Conservation (phyloP, 2,888 invertebrate species). For the Deroplatys truncata region DNA sequence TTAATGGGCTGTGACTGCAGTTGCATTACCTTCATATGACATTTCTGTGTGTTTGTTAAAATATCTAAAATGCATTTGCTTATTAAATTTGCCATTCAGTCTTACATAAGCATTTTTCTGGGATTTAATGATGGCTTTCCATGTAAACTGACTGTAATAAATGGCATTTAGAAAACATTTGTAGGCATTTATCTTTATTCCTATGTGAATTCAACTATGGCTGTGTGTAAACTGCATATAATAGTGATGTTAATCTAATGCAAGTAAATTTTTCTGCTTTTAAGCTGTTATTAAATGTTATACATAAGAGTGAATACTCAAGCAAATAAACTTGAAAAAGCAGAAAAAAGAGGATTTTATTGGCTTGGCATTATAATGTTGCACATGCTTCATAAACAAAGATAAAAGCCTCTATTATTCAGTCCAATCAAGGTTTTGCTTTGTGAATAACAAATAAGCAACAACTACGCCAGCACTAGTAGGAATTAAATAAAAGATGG, state of each 20-base stretch:
- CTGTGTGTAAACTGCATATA: neutral
- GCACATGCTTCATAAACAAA: neutral
- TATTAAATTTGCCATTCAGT: neutral
- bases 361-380: neutral
- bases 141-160: neutral
- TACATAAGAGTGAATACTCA: neutral
- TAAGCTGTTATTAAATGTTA: neutral
- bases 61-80: neutral
- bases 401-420: neutral
- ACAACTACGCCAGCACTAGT: neutral
- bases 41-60: neutral
- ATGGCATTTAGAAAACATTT: neutral
- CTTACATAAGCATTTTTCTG: neutral
- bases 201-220: neutral
- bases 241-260: neutral
- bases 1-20: neutral
- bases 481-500: neutral
- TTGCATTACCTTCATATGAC: neutral
- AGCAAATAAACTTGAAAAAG: neutral
- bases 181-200: neutral
- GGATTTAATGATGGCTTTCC: neutral
- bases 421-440: neutral
- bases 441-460: neutral
- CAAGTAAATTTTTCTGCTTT: neutral
- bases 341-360: neutral